Percentiles rank a stretch among this genome's conserved stretches.
These are phyloP conservation scores for Hyla sarda DNA, from an alignment of 2,113 vertebrate species.

Conservation along the genomic window DNA sequence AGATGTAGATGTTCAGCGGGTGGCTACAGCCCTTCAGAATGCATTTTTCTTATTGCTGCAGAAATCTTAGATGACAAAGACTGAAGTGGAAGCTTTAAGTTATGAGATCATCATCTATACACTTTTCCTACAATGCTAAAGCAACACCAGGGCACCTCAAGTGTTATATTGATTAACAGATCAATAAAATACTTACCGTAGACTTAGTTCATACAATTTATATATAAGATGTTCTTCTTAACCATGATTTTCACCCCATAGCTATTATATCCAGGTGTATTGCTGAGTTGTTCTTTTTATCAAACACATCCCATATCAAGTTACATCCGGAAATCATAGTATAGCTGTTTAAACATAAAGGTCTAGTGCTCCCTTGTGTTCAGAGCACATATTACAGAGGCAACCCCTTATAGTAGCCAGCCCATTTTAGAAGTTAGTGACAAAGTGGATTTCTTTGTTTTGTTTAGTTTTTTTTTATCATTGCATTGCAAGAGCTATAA, in stretches of 20 bases:
- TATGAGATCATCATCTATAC: neutral
- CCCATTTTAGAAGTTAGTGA: too few species aligned
- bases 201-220: neutral
- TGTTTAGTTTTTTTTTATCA: too few species aligned
- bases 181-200: neutral
- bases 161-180: neutral
- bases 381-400: neutral
- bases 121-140: neutral
- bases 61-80: neutral
- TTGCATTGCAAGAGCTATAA: too few species aligned
- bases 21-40: neutral
- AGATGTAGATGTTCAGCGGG: neutral
- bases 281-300: neutral
- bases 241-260: neutral
- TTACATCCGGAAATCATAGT: neutral
- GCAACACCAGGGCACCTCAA: neutral
- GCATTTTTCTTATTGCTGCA: neutral
- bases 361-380: neutral
- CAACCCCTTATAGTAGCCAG: too few species aligned
- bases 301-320: too few species aligned
- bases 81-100: neutral
- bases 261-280: neutral
- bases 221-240: neutral
- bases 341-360: neutral
- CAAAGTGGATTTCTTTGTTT: too few species aligned